phyloP scores from a whole-genome alignment of 2,113 vertebrate genomes.

The Ahaetulla prasina region DNA sequence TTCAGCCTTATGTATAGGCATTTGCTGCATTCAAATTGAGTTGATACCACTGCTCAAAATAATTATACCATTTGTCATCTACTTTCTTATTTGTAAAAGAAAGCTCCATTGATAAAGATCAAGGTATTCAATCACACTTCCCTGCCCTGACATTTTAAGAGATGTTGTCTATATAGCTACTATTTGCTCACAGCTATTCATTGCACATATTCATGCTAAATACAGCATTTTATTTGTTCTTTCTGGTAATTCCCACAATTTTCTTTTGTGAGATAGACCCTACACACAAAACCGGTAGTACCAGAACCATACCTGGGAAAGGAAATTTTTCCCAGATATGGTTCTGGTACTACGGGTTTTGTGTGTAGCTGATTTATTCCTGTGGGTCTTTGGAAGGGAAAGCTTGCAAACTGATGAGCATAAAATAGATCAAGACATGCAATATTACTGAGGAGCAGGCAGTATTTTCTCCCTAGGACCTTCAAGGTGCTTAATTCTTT shows the following conservation, averaged over 20 bases:
- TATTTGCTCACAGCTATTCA: background rate
- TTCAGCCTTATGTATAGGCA: background rate
- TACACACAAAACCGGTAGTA: background rate
- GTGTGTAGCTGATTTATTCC: background rate
- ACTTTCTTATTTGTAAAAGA: background rate
- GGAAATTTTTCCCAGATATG: background rate
- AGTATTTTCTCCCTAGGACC: background rate
- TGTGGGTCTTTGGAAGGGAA: background rate
- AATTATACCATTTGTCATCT: background rate
- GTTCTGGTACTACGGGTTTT: too few species aligned
- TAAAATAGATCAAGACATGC: background rate
- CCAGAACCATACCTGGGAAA: background rate
- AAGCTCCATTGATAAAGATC: background rate
- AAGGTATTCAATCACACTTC: background rate
- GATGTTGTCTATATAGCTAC: background rate
- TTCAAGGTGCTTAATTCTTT: background rate
- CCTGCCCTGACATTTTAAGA: background rate
- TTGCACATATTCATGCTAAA: background rate
- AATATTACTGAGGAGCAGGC: background rate
- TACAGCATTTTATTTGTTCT: background rate
- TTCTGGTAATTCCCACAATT: too few species aligned
- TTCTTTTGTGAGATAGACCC: background rate
- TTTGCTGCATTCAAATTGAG: background rate
- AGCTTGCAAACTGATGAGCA: background rate
- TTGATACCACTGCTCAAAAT: background rate